A percentile compares a stretch with the other conserved stretches of the same genome.
phyloP scores from a whole-genome alignment of 1,140 invertebrate genomes.

The Diplogasteroides magnus region DNA sequence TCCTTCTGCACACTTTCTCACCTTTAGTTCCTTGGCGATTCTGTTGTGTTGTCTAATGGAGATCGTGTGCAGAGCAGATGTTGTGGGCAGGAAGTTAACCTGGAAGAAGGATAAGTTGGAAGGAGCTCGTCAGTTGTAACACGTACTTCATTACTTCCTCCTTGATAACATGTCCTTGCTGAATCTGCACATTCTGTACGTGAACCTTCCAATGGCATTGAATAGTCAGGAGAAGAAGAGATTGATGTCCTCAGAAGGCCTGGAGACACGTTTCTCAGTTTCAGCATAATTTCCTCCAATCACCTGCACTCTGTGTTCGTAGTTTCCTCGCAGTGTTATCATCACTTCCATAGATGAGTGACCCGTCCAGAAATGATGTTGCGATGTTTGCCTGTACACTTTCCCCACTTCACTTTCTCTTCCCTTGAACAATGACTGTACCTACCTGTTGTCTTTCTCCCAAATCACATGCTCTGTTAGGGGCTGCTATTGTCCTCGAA shows the following conservation, averaged over 20 bases:
- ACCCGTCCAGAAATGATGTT: neutral
- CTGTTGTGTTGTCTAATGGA: constrained; percentile 72
- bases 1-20: too few species aligned
- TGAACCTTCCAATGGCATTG: neutral
- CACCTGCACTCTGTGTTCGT: neutral
- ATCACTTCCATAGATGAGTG: neutral
- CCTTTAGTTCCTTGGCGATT: constrained; percentile 38
- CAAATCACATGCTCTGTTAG: neutral
- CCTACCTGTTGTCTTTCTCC: neutral
- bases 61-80: constrained; percentile 77
- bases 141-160: neutral
- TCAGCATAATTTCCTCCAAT: neutral
- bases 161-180: neutral
- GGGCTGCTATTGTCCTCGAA: neutral
- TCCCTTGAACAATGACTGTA: too few species aligned
- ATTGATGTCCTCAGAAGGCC: neutral
- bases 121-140: neutral
- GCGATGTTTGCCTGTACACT: neutral
- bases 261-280: neutral
- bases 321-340: neutral
- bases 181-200: neutral
- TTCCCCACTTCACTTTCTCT: too few species aligned
- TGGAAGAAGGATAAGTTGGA: neutral
- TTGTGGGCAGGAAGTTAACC: constrained; percentile 78
- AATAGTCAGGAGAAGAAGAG: neutral